Evolutionary conservation across 2,797 vertebrate genomes (phyloP), one percentile per base, ranked within the genome.

Genomic region (Hyperoplus lanceolatus): DNA sequence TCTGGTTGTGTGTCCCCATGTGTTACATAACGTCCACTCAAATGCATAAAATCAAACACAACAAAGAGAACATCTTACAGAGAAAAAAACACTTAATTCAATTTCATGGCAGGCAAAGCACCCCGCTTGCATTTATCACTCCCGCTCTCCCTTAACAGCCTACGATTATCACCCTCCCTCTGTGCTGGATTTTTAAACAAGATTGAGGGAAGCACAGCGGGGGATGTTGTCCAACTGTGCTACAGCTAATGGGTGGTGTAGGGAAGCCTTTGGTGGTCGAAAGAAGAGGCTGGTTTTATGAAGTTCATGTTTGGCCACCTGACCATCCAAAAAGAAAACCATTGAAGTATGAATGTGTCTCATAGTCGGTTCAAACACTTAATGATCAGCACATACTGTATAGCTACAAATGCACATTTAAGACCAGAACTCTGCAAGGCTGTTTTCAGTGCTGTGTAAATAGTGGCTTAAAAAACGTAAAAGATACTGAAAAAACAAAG

Each of bases 21-120:
- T 77, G 62, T 72, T 81, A 79, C 81, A 56, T 77, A 82, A 73
- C 73, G 16, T 58, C 65, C 58, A 70, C 78, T 79, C 38, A 84
- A 73, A 80, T 55, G 38, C 75, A 77, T 70, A 42, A 77, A 78
- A 75, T 70, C 65, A 57, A 58, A 82, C 65, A 38, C 45, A 81
- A 82, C 76, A 77, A 77, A 79, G 45, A 5, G n/a, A 81, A 73
- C 55, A 83, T 80, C 67, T 70, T 58, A 56, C 66, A 63, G 11
- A 68, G 63, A 77, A 58, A 55, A 57, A 13, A 29, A 29, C 29
- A 53, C 18, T 59, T 82, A 62, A 84, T 84, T 83, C n/a, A 68
- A 75, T 84, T 84, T 86, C 41, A 80, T 60, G 77, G 70, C 16
- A 75, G 51, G 54, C 64, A 72, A 75, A 87, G 79, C 55, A 79